Evolutionary conservation across 2,888 invertebrate genomes (phyloP), one percentile per base, ranked within the genome.

Genomic region (Hybos culiciformis): DNA sequence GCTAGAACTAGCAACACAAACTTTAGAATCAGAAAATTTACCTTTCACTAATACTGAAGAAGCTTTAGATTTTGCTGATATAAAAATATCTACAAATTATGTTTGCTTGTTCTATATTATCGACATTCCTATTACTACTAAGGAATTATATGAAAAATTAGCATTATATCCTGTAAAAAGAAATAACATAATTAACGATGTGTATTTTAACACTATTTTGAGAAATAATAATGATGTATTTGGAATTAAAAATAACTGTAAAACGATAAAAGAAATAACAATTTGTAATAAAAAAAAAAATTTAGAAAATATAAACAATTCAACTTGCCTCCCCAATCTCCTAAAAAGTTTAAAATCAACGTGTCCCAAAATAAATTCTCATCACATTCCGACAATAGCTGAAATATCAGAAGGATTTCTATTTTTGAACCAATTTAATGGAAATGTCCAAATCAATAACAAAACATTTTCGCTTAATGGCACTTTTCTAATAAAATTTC

Each of bases 1-100:
- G 45, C 44, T 51, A 42, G 37, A 46, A 17, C 41, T 49, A n/a
- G 40, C 39, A 1, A 45, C 46, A 37, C 24, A 44, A 21, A 46
- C 48, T 29, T 26, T 51, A 18, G 45, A 49, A 12, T 36, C 41
- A 21, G 47, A 45, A 37, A 47, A 48, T 40, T 43, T 51, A 17
- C 45, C 45, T 4, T 50, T 41, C 23, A 37, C 12, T 17, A 43
- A 43, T 3, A 21, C 43, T n/a, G 46, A 46, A 33, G 46, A 46
- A 26, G 46, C 46, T 20, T 26, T 46, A 36, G 46, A 46, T 23
- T 42, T 46, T 21, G 39, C 37, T 20, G 37, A 42, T 17, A 34
- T 45, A 11, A 39, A 45, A 45, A 20, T 45, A 11, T n/a, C 42
- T 29, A 41, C 31, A 15, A 45, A 45, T 37, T 29, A 24, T 32